Conservation (phyloP, 2,113 vertebrate species). For the Pelmatolapia mariae region DNA sequence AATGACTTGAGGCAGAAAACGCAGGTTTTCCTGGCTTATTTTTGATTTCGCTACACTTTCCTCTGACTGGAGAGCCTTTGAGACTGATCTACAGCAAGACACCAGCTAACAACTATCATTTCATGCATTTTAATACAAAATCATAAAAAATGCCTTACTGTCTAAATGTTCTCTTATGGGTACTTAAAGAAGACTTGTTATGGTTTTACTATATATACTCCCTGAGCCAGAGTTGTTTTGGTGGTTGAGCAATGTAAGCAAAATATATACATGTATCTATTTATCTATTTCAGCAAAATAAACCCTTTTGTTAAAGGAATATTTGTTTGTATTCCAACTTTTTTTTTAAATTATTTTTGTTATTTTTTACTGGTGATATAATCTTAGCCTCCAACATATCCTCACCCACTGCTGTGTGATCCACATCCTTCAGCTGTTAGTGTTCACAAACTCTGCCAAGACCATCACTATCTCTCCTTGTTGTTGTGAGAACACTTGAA, state of each 20-base stretch:
- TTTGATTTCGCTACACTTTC: neutral
- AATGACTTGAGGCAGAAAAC: neutral
- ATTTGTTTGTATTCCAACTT: neutral
- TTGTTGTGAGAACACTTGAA: slow-evolving; percentile 36
- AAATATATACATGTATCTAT: neutral
- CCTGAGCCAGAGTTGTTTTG: neutral
- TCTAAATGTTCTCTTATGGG: neutral
- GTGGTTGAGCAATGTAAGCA: neutral
- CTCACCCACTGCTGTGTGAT: neutral
- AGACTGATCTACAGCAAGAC: neutral
- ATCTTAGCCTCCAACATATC: neutral
- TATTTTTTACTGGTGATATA: neutral
- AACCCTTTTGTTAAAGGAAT: neutral
- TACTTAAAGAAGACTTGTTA: neutral
- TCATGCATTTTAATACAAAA: neutral
- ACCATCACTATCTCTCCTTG: neutral
- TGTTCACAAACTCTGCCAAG: neutral
- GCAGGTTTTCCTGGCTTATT: rapidly evolving
- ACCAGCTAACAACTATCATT: neutral
- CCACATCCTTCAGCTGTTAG: neutral
- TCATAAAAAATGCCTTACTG: neutral
- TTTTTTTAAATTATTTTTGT: neutral
- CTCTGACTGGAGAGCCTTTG: neutral
- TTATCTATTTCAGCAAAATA: neutral
- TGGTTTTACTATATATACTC: neutral